A percentile compares a stretch with the other conserved stretches of the same genome.
Evolutionary conservation across 1,140 invertebrate species (phyloP).

Genomic region (Drosophila orosa): DNA sequence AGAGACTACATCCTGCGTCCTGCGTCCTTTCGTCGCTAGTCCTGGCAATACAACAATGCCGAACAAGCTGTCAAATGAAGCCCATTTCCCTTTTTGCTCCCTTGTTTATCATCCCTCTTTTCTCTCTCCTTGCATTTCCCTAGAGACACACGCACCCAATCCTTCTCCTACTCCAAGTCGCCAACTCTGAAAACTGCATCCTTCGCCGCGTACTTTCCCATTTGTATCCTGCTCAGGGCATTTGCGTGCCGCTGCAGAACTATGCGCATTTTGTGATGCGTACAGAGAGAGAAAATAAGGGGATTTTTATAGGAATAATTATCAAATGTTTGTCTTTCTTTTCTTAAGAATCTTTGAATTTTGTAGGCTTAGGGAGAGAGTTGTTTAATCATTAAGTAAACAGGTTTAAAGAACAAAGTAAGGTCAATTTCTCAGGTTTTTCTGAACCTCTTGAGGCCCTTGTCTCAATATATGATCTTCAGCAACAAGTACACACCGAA

Average conservation of each 20-base stretch:
- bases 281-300: constrained; percentile 16
- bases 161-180: constrained; percentile 23
- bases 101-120: not conserved
- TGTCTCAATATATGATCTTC: not conserved
- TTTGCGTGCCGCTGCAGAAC: constrained; percentile 64
- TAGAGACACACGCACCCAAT: constrained; percentile 41
- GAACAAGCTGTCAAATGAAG: constrained; percentile 81
- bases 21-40: constrained; percentile 4
- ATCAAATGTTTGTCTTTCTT: rapidly evolving
- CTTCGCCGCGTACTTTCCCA: constrained; percentile 31
- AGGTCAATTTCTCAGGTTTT: not conserved
- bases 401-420: not conserved
- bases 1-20: constrained; percentile 11
- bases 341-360: not conserved
- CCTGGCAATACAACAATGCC: constrained; percentile 65
- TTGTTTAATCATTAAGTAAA: not conserved
- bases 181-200: constrained; percentile 27
- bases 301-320: not conserved
- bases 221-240: constrained; percentile 40
- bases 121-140: constrained; percentile 3
- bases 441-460: no score
- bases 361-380: not conserved
- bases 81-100: constrained; percentile 56
- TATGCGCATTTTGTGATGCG: constrained; percentile 70
- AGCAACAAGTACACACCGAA: not conserved